Conservation (phyloP, 2,888 invertebrate species). For the Galerucella nymphaeae region DNA sequence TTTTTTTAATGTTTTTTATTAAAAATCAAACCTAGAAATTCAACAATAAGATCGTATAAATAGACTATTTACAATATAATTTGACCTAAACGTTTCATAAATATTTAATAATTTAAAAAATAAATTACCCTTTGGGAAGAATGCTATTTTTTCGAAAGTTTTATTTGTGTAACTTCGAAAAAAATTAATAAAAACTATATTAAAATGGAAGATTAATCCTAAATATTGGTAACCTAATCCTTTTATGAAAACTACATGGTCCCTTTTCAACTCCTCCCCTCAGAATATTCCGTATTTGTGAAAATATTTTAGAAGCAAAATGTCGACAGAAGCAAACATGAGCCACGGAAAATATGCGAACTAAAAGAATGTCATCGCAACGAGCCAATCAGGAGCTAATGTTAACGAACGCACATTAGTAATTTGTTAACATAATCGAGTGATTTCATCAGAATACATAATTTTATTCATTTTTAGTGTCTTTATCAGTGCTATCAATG, state of each 20-base stretch:
- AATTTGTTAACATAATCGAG: no score
- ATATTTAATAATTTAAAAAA: constrained; percentile 26
- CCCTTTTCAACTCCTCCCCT: background rate
- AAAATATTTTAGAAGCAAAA: background rate
- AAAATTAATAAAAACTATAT: constrained; percentile 1
- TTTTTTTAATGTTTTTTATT: background rate
- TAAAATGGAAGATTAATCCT: constrained; percentile 9
- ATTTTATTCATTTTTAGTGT: no score
- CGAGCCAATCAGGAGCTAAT: no score
- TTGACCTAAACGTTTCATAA: constrained; percentile 24
- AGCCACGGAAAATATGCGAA: no score
- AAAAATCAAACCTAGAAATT: constrained; percentile 16
- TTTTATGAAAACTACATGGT: constrained; percentile 15
- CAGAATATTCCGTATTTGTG: background rate
- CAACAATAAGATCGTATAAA: constrained; percentile 12
- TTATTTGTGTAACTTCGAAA: background rate
- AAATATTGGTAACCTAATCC: constrained; percentile 11
- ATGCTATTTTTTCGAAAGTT: background rate
- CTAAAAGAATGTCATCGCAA: no score
- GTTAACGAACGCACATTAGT: no score
- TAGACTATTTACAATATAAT: constrained; percentile 29
- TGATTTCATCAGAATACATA: no score
- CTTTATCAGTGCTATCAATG: no score
- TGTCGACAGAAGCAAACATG: no score
- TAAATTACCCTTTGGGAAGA: constrained; percentile 16